Evolutionary conservation across 64 coral and sea anemone genomes (phyloP), one percentile per base, ranked within the genome.

Genomic region (Stichodactyla helianthus): DNA sequence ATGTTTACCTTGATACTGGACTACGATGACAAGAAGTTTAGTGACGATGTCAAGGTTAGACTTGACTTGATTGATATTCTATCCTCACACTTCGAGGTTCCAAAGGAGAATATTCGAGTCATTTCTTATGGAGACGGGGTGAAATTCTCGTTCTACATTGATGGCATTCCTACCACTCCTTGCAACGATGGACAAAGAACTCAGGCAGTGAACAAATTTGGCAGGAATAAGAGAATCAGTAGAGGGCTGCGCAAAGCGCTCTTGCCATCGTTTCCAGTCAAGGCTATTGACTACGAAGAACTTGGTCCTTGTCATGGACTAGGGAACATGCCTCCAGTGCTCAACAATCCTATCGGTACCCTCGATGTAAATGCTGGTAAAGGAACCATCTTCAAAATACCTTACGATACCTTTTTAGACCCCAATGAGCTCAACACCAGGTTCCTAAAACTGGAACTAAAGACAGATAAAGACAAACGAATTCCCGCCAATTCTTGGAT

Each of bases 71-170:
- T 96, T 18, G 88, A 96, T 35, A 88, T 83, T 55, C 79, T 96
- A 20, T 86, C 91, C 10, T 53, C n/a, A 44, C 89, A 88, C 89
- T 96, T 93, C 87, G 51, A 35, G 22, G 88, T 96, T 27, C 89
- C 89, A 59, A 89, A 82, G 25, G 89, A 87, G 26, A 85, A 31
- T 17, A 89, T 96, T 20, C 91, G 91, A 54, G 94, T 96, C 2
- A 77, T 84, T 56, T 85, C 79, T 54, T 93, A 90, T 79, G 65
- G 54, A 5, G 55, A 79, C 50, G 94, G 94, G n/a, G 85, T 96
- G 17, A 77, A 92, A 22, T 96, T 96, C 77, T 82, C 91, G 0
- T 96, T 96, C 56, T 87, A 87, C 60, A 86, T 96, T 62, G 91
- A 89, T 52, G 86, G 60, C 50, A 57, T 96, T 6, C 91, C 94